Percentiles rank a stretch among this genome's conserved stretches.
phyloP scores from a whole-genome alignment of 1,140 invertebrate genomes.

The Drosophila pectinifera region DNA sequence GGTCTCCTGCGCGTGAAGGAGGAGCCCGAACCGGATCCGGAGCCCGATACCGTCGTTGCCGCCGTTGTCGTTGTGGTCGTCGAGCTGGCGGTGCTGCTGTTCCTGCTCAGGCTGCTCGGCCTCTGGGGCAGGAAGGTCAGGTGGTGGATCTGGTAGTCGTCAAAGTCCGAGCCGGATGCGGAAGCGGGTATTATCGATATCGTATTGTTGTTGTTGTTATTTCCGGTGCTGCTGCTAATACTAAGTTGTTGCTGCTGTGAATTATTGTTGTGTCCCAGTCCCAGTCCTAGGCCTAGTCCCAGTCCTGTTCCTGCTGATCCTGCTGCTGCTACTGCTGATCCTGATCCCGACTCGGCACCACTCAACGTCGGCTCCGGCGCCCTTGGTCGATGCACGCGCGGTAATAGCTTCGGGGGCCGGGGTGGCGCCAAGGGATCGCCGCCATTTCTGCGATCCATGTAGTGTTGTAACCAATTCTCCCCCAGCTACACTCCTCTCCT shows the following conservation, averaged over 20 bases:
- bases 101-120: conserved; percentile 75
- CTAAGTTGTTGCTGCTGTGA: conserved; percentile 57
- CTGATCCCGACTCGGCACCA: conserved; percentile 45
- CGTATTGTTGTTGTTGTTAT: conserved; percentile 63
- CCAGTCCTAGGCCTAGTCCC: conserved; percentile 12
- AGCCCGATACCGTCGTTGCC: conserved; percentile 35
- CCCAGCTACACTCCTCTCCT: conserved; percentile 45
- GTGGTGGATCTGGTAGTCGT: conserved; percentile 82
- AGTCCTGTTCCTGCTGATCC: conserved; percentile 26
- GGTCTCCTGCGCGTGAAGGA: conserved; percentile 76
- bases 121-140: conserved; percentile 80
- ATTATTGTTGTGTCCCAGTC: conserved; percentile 33
- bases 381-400: conserved; percentile 87
- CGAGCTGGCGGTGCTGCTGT: conserved; percentile 78
- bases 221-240: conserved; percentile 44
- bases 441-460: conserved; percentile 87
- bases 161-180: conserved; percentile 52
- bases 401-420: conserved; percentile 87
- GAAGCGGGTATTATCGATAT: conserved; percentile 73
- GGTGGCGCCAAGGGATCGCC: conserved; percentile 88
- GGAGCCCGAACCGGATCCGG: conserved; percentile 55
- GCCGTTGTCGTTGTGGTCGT: conserved; percentile 72
- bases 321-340: conserved; percentile 48
- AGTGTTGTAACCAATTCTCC: conserved; percentile 75
- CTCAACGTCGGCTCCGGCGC: conserved; percentile 85